Base-by-base conservation (phyloP, 2,888 invertebrate genomes). In the Phortica magna region DNA sequence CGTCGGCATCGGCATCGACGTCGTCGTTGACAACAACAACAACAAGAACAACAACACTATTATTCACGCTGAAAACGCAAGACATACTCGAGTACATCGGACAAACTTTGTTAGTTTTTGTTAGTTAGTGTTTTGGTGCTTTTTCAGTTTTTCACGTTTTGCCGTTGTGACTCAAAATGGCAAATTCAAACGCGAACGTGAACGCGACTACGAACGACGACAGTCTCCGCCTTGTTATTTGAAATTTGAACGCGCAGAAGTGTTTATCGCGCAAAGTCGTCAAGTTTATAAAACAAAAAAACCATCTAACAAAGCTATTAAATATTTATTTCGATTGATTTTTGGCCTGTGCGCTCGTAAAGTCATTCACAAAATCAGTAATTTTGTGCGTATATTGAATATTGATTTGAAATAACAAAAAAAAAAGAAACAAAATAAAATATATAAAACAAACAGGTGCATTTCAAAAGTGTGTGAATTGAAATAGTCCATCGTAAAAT, bases 241-340 rank as follows among this genome's bases (percentile, higher is more conserved):
- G 17, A 59, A 7, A n/a, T 14, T 55, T 41, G 39, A 7, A 22
- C 9, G 9, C 48, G 6, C 55, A 55, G 19, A 31, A 57, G 72
- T 65, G 53, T 72, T 65, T 64, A 65, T 22, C 22, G 12, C 17
- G 65, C 17, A 19, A 76, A 72, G 64, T 17, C 72, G 64, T 41
- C n/a, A 14, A 76, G 31, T 64, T 75, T 75, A 14, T 53, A 71
- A 17, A 75, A 31, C 31, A 31, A 31, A 31, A 31, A 31, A 31
- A 31, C 2, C 2, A 31, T 4, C 31, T 65, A 65, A 48, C 65
- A 14, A 72, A 79, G 78, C 77, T 78, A 78, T 76, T 81, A 88
- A 86, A 78, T 77, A 83, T 86, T 82, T 72, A 85, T 82, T 78
- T 75, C 77, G 79, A 79, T 77, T 80, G 59, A 73, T 74, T 77